Evolutionary conservation across 2,797 vertebrate genomes (phyloP), one percentile per base, ranked within the genome.

Genomic region (Caiman crocodilus): DNA sequence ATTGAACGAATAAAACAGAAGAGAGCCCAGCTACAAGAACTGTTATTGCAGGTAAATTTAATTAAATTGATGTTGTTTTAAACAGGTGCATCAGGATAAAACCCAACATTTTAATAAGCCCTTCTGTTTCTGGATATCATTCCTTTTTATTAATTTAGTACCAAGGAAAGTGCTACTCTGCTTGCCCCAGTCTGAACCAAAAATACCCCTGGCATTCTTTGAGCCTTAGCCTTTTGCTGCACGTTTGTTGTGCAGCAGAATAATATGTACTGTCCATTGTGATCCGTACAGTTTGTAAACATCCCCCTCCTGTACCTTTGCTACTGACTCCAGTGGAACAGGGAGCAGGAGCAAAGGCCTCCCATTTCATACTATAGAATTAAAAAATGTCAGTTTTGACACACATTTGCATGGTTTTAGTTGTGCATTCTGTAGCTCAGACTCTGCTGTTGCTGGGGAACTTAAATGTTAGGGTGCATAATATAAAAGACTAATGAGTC

Each of bases 1-100:
- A 97, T 99, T 97, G 98, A 99, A 94, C 98, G 98, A 87, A 99
- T 99, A 95, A 98, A 98, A 85, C 98, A 98, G 96, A 99, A 99
- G 92, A 97, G 98, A 94, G 98, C 98, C 73, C 98, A 99, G 79
- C 97, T 99, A 15, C 98, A 99, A 57, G 98, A 99, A 89, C 98
- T 99, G 11, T 97, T 99, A 78, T 96, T 99, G 71, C 98, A 99
- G 98, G 98, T 99, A 98, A 79, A 69, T 78, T 92, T 83, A 3
- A 76, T 76, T 84, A n/a, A 79, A 50, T 55, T 32, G 59, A 55
- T 42, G 3, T 35, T 67, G 26, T 18, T 84, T 88, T 80, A 92
- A 85, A 69, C 67, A 4, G 82, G 90, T 35, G 64, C 7, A 64
- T 25, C n/a, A 61, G 67, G 20, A 64, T 57, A 20, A 84, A 85